Percentiles rank a stretch among this genome's conserved stretches.
These are phyloP conservation scores for Cyanoliseus patagonus DNA, from an alignment of 2,113 vertebrate genomes.

Conservation along the genomic window DNA sequence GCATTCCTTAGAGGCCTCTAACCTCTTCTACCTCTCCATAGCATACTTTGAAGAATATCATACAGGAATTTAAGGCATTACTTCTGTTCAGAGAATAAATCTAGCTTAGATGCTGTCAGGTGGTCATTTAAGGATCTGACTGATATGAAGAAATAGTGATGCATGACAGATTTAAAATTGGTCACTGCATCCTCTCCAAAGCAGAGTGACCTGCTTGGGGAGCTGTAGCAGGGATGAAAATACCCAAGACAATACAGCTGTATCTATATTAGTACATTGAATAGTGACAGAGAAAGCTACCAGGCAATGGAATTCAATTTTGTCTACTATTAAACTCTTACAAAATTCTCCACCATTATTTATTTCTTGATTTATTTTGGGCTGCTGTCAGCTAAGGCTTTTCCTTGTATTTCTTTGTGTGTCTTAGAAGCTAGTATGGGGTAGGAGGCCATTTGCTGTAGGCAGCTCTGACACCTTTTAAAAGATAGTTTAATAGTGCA, in stretches of 20 bases:
- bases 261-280: not conserved
- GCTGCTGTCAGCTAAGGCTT: not conserved
- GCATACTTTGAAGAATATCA: not conserved
- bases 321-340: not conserved
- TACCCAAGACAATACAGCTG: not conserved
- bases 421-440: not conserved
- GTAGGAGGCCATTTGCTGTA: not conserved
- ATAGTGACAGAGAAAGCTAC: not conserved
- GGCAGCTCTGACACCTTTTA: not conserved
- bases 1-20: not conserved
- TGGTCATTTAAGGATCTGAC: not conserved
- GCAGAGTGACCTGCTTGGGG: not conserved
- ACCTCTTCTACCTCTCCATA: not conserved
- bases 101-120: not conserved
- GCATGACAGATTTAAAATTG: not conserved
- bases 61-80: not conserved
- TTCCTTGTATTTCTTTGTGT: not conserved
- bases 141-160: not conserved
- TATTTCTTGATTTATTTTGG: not conserved
- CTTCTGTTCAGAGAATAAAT: not conserved
- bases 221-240: not conserved
- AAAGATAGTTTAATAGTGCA: not conserved
- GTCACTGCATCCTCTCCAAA: not conserved
- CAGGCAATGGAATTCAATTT: not conserved
- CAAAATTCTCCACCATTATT: not conserved